Evolutionary conservation across 2,113 vertebrate genomes (phyloP).

Genomic region (Coracopsis vasa): DNA sequence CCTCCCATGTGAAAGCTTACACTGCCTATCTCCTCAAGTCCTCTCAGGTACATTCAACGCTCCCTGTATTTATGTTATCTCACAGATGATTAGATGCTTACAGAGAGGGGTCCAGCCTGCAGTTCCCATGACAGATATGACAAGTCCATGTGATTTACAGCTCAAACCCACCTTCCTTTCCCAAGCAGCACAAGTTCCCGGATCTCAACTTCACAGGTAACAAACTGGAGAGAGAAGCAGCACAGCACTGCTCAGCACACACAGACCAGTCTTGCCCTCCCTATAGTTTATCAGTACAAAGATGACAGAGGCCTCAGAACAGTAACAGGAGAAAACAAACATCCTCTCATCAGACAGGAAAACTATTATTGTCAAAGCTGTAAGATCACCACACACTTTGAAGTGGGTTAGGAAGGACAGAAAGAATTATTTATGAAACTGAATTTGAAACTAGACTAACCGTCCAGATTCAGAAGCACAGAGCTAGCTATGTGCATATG

Average conservation of each 20-base stretch:
- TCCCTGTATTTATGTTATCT: background rate
- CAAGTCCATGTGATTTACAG: background rate
- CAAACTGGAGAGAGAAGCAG: background rate
- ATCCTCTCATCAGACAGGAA: background rate
- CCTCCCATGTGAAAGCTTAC: background rate
- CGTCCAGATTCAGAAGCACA: background rate
- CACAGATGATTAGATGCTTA: background rate
- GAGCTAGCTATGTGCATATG: background rate
- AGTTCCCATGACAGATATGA: background rate
- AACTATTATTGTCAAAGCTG: background rate
- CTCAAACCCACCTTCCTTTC: background rate
- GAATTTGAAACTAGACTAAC: background rate
- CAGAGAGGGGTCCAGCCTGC: background rate
- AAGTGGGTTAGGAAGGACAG: background rate
- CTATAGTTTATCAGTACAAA: background rate
- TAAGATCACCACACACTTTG: background rate
- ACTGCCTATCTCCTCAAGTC: background rate
- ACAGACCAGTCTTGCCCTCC: background rate
- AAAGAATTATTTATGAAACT: background rate
- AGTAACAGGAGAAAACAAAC: background rate
- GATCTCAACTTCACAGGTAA: background rate
- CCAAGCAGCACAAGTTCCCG: background rate
- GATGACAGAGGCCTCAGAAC: background rate
- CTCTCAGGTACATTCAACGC: background rate
- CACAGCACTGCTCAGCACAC: fast-evolving